phyloP scores from a whole-genome alignment of 53 echinoderm and acorn worm genomes.

The Zoroaster sp. region DNA sequence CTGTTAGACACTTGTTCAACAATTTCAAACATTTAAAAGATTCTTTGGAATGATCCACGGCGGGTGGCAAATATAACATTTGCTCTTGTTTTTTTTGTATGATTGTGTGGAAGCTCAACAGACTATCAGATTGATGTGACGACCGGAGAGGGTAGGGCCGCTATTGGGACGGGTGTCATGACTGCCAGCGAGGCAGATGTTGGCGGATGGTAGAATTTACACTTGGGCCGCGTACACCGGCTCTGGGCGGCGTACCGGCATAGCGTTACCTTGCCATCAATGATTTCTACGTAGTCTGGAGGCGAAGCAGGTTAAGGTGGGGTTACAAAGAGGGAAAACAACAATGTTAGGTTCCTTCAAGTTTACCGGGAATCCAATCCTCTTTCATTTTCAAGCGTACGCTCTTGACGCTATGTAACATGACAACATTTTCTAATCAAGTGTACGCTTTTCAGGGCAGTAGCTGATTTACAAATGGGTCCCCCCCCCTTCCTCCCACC shows the following conservation, averaged over 20 bases:
- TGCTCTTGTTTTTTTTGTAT: constrained; percentile 22
- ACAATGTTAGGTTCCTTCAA: neutral
- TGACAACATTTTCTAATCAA: too few species aligned
- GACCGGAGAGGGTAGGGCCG: constrained; percentile 82
- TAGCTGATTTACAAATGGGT: too few species aligned
- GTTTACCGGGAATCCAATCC: too few species aligned
- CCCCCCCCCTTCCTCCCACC: too few species aligned
- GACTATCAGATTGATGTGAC: constrained; percentile 55
- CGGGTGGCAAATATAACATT: constrained; percentile 53
- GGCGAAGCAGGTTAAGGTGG: neutral
- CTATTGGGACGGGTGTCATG: constrained; percentile 56
- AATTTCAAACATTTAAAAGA: constrained; percentile 43
- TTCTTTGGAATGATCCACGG: constrained; percentile 81
- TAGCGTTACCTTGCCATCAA: constrained; percentile 98
- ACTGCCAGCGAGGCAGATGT: constrained; percentile 53
- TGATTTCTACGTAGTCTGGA: constrained; percentile 99
- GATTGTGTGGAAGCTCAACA: constrained; percentile 42
- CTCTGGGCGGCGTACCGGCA: constrained; percentile 99
- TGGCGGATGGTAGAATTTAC: constrained; percentile 99
- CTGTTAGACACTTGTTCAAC: constrained; percentile 50
- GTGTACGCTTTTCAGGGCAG: too few species aligned
- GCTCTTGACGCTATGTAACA: too few species aligned
- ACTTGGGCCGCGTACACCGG: constrained; percentile 96
- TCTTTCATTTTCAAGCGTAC: too few species aligned
- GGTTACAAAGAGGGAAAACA: neutral